These are phyloP conservation scores for Sebastes taczanowskii DNA, from an alignment of 2,797 vertebrate species.

Conservation along the genomic window DNA sequence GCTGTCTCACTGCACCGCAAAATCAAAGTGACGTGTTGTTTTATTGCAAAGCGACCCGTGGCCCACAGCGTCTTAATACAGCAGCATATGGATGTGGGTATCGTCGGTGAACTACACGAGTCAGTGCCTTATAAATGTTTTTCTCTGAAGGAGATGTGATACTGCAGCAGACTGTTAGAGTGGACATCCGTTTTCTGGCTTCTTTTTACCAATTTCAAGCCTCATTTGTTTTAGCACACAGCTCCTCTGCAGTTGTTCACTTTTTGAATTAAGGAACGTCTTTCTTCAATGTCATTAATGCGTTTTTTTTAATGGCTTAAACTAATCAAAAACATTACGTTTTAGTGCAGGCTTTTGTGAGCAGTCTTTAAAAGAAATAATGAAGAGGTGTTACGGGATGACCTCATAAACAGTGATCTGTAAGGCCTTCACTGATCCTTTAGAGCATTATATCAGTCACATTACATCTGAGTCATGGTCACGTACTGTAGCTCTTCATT, in stretches of 20 bases:
- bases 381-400: background rate
- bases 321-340: background rate
- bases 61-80: background rate
- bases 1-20: constrained; percentile 27
- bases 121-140: background rate
- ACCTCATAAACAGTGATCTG: background rate
- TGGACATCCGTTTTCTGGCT: background rate
- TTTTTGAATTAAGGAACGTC: constrained; percentile 16
- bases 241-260: background rate
- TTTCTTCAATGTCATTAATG: background rate
- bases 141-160: background rate
- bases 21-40: constrained; percentile 54
- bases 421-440: background rate
- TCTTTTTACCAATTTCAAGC: constrained; percentile 51
- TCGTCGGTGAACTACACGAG: background rate
- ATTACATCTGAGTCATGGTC: constrained; percentile 11
- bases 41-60: constrained; percentile 11
- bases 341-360: background rate
- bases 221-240: constrained; percentile 32
- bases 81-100: constrained; percentile 9
- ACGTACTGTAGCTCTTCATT: background rate
- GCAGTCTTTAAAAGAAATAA: background rate
- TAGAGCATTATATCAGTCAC: constrained; percentile 3
- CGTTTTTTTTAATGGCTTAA: background rate
- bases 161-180: background rate